phyloP scores from a whole-genome alignment of 2,113 vertebrate genomes.

The Microcebus lehilahytsara region DNA sequence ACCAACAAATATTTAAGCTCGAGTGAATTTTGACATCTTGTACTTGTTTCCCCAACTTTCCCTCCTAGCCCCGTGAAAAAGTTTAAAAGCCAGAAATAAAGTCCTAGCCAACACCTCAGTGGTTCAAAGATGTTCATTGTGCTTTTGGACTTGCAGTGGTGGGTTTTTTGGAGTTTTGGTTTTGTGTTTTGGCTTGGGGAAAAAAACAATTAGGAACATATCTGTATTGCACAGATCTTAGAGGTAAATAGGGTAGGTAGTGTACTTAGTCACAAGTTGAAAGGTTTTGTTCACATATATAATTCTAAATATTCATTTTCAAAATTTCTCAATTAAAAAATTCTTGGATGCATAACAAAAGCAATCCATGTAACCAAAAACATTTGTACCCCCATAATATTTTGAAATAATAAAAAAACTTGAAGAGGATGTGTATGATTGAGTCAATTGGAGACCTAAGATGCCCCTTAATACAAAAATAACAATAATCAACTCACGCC shows the following conservation, averaged over 20 bases:
- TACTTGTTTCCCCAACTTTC: background rate
- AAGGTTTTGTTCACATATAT: conserved; percentile 46
- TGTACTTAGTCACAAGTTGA: conserved; percentile 29
- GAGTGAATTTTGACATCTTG: background rate
- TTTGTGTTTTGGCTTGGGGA: background rate
- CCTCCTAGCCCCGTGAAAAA: background rate
- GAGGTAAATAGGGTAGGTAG: conserved; percentile 21
- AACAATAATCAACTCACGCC: background rate
- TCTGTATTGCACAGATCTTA: background rate
- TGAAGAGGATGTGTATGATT: conserved; percentile 25
- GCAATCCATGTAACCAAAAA: no score
- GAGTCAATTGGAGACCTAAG: conserved; percentile 16
- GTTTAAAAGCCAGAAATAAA: conserved; percentile 43
- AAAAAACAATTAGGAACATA: conserved; percentile 41
- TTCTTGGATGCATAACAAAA: background rate
- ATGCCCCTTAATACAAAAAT: background rate
- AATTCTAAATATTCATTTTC: conserved; percentile 22
- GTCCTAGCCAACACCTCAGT: background rate
- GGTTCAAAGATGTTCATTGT: background rate
- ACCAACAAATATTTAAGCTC: background rate
- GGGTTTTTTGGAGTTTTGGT: background rate
- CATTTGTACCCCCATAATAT: no score
- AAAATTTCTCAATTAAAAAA: conserved; percentile 38
- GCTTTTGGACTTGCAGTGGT: background rate
- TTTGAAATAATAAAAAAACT: background rate